Evolutionary conservation across 1,140 invertebrate genomes (phyloP).

Genomic region (silkworm (Bombyx mori)): ASM3026992v2 NC_085129.1:12106001-12106500

Average conservation of each 20-base stretch:
- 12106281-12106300: background rate
- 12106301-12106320: slow-evolving; percentile 3
- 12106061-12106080: slow-evolving; percentile 2
- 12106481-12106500: slow-evolving; percentile 4
- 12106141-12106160: slow-evolving; percentile 1
- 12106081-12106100: slow-evolving; percentile 2
- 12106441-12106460: background rate
- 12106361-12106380: background rate
- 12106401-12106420: slow-evolving; percentile 1
- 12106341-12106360: slow-evolving; percentile 3
- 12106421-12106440: background rate
- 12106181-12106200: slow-evolving; percentile 3
- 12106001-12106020: slow-evolving; percentile 1
- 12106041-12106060: background rate
- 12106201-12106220: background rate
- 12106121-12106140: background rate
- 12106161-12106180: slow-evolving; percentile 3
- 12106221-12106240: background rate
- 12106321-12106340: slow-evolving; percentile 4
- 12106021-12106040: background rate
- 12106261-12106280: background rate
- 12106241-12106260: background rate
- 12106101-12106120: background rate
- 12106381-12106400: background rate
- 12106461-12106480: slow-evolving; percentile 5